Evolutionary conservation across 1,140 invertebrate genomes (phyloP), one percentile per base, ranked within the genome.

Genomic region (Ips typographus): DNA sequence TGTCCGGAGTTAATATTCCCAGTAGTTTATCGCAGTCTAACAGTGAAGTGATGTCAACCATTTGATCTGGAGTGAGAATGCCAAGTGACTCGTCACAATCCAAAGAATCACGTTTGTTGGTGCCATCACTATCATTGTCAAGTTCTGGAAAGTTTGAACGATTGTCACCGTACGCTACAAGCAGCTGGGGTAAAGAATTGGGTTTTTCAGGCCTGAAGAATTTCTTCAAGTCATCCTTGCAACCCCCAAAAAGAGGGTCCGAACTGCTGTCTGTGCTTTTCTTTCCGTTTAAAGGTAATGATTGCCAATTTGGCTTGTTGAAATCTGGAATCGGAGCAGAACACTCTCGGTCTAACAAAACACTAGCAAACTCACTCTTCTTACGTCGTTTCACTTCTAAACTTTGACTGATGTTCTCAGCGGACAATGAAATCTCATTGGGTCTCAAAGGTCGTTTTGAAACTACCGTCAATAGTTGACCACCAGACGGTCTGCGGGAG

Each of bases 21-120:
- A 94, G 81, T 73, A 93, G 92, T 78, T 93, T 89, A 75, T 93
- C 77, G 52, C 71, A 75, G 49, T 80, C 79, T 37, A 79, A 66
- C 1, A 76, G 79, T 4, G 51, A 47, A n/a, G 84, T 86, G 74
- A 66, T 70, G 65, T 91, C 90, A 63, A 89, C 86, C 92, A 94
- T 94, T 78, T 94, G 92, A 82, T 93, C 91, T 0, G 91, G 91
- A 3, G 92, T 93, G 22, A 94, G 81, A 71, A 94, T 94, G 4
- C 92, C 92, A 67, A 94, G 82, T 73, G 94, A 92, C 78, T 93
- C 89, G 75, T 93, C 77, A 53, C 73, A 75, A 53, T 80, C 79
- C 37, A 79, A 65, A 2, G 78, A 79, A 68, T 79, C 76, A 36
- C 79, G 57, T 72, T 80, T 80, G 63, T 57, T 70, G 40, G 40